Percentiles rank a stretch among this genome's conserved stretches.
Evolutionary conservation across 2,888 invertebrate species (phyloP).

Genomic region (Axea sp.): DNA sequence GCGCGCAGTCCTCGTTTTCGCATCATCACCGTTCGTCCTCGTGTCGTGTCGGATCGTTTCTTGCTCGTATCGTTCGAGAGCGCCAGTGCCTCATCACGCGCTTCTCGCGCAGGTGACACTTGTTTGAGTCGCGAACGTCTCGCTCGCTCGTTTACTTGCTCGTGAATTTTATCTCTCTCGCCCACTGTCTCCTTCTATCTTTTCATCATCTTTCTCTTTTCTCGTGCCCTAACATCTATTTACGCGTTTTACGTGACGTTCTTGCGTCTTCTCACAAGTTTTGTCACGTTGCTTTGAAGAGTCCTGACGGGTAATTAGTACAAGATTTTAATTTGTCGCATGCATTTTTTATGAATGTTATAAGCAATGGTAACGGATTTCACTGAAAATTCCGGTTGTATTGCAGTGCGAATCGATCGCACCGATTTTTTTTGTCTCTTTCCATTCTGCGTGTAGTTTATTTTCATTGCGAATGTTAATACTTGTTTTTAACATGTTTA

Average conservation of each 20-base stretch:
- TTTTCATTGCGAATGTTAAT: no score
- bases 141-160: neutral
- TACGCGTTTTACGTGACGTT: conserved; percentile 12
- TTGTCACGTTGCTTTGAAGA: conserved; percentile 4
- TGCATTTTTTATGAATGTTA: conserved; percentile 1
- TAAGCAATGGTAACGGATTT: no score
- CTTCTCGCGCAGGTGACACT: conserved; percentile 48
- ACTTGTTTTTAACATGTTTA: no score
- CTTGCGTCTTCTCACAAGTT: conserved; percentile 6
- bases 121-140: conserved; percentile 28
- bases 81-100: conserved; percentile 53
- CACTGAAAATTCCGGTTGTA: no score
- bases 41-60: conserved; percentile 39
- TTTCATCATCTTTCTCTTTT: neutral
- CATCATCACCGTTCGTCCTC: conserved; percentile 45
- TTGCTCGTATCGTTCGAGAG: conserved; percentile 13
- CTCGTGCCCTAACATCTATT: neutral
- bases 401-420: no score
- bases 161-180: neutral
- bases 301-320: conserved; percentile 21
- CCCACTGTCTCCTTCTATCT: conserved; percentile 2
- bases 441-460: no score
- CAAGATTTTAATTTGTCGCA: conserved; percentile 9
- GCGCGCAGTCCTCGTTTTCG: conserved; percentile 56
- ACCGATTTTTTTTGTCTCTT: no score